Conservation (phyloP, 1,140 invertebrate species). For the Bombus consobrinus region DNA sequence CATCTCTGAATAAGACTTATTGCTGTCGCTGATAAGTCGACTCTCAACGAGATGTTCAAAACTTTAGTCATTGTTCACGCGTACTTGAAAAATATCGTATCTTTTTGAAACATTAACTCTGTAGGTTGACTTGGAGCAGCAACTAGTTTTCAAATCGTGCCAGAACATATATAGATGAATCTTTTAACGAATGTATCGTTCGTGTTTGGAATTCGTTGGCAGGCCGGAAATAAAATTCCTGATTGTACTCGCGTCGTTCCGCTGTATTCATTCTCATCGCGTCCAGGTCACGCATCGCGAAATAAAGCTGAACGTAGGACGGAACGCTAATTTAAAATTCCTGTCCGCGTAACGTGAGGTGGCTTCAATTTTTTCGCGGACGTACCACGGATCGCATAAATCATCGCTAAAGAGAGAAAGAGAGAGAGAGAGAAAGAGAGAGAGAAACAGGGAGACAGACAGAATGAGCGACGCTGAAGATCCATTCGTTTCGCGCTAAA, state of each 20-base stretch:
- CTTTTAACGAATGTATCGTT: slow-evolving; percentile 21
- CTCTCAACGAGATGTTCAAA: background rate
- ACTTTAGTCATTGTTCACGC: too few relatives aligned
- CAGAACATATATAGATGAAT: background rate
- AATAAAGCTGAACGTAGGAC: slow-evolving; percentile 8
- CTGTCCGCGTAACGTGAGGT: background rate
- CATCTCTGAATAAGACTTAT: background rate
- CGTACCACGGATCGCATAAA: slow-evolving; percentile 10
- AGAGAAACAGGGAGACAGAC: background rate
- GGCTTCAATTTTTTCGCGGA: slow-evolving; percentile 10
- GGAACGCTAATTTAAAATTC: slow-evolving; percentile 32
- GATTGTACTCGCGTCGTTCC: background rate
- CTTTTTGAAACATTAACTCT: background rate
- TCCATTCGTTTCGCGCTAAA: background rate
- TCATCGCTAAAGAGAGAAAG: background rate
- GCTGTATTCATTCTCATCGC: background rate
- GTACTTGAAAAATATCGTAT: too few relatives aligned
- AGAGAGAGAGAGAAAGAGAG: background rate
- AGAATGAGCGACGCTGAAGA: background rate
- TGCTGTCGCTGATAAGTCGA: background rate
- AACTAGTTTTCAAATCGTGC: background rate
- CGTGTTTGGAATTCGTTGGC: slow-evolving; percentile 21
- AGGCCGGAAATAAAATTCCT: slow-evolving; percentile 30
- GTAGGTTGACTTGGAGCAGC: background rate
- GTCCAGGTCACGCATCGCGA: background rate